Conservation (phyloP, 2,888 invertebrate genomes). For the Eristalis tenax region DNA sequence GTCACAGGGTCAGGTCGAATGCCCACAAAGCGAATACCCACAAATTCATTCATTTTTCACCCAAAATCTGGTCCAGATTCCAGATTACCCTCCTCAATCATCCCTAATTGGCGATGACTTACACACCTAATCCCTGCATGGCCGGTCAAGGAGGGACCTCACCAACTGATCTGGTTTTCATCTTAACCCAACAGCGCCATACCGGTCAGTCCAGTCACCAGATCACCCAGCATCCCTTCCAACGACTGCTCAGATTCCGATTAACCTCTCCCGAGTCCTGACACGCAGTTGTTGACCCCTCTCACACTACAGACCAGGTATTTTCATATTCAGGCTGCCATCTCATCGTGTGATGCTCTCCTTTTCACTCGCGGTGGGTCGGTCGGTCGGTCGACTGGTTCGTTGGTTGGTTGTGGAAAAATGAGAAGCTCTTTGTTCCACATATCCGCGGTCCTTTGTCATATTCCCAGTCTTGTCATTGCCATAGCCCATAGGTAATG, state of each 20-base stretch:
- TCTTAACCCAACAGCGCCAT: slow-evolving; percentile 48
- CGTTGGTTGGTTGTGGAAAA: neutral
- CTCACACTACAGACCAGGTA: slow-evolving; percentile 13
- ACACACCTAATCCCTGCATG: neutral
- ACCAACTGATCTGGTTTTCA: slow-evolving; percentile 68
- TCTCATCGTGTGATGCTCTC: neutral
- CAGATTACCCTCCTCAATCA: neutral
- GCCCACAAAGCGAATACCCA: slow-evolving; percentile 10
- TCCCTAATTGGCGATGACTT: slow-evolving; percentile 37
- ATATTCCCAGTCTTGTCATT: slow-evolving; percentile 28
- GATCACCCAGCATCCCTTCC: slow-evolving; percentile 54
- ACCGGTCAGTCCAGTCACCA: slow-evolving; percentile 39
- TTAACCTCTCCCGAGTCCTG: slow-evolving; percentile 43
- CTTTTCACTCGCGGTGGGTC: neutral
- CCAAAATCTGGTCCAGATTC: slow-evolving; percentile 55
- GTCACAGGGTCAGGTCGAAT: slow-evolving; percentile 3
- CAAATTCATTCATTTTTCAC: slow-evolving; percentile 29
- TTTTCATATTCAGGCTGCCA: slow-evolving; percentile 26
- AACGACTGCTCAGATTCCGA: slow-evolving; percentile 41
- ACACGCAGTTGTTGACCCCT: slow-evolving; percentile 53
- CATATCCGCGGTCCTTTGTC: slow-evolving; percentile 47
- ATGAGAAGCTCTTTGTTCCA: slow-evolving; percentile 40
- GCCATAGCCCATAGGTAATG: slow-evolving; percentile 38
- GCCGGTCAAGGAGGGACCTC: slow-evolving; percentile 47
- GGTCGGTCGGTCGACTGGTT: too few species aligned